These are phyloP conservation scores for Tiaroga cobitis DNA, from an alignment of 2,797 vertebrate genomes.

Conservation along the genomic window DNA sequence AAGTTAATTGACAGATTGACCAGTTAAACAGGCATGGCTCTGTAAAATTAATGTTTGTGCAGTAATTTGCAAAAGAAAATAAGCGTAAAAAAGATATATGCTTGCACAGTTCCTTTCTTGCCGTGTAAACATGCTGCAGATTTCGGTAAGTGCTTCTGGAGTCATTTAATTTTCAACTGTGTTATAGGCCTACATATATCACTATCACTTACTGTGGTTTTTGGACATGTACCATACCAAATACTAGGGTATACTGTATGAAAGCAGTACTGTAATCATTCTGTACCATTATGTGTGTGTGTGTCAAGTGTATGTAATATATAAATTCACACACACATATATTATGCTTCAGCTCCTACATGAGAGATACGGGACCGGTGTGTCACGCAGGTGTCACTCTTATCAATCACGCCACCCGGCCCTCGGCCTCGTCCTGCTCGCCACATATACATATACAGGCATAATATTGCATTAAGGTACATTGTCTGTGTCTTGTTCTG, in stretches of 20 bases:
- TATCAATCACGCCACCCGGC: no score
- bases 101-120: not conserved
- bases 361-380: no score
- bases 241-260: not conserved
- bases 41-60: slow-evolving; percentile 21
- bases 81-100: not conserved
- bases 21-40: slow-evolving; percentile 10
- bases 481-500: not conserved
- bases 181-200: not conserved
- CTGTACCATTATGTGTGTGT: not conserved
- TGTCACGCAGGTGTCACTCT: no score
- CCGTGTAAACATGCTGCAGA: not conserved
- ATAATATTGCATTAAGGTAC: not conserved
- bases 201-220: not conserved
- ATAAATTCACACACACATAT: no score
- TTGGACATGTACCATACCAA: not conserved
- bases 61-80: slow-evolving; percentile 22
- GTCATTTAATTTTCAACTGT: not conserved
- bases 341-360: no score
- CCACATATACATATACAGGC: no score
- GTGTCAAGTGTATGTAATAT: no score
- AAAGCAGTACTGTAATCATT: not conserved
- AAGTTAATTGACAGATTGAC: not conserved
- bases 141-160: not conserved
- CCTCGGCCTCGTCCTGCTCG: no score